A percentile compares a stretch with the other conserved stretches of the same genome.
Conservation (phyloP, 2,113 vertebrate genomes). For the Percopsis transmontana region DNA sequence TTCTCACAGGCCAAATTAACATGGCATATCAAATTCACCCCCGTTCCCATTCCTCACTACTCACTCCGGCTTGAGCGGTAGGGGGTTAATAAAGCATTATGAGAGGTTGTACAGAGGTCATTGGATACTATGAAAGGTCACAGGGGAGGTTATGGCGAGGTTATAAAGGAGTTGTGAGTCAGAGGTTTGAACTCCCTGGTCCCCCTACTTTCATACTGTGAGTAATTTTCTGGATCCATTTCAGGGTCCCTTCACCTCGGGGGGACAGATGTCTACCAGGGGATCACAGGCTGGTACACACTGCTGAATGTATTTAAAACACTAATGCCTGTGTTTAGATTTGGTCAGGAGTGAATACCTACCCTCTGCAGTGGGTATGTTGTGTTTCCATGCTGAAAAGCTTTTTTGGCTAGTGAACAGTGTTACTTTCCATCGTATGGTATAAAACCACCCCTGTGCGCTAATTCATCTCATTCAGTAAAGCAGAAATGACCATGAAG, state of each 20-base stretch:
- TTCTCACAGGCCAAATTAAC: slow-evolving; percentile 24
- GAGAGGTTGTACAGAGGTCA: slow-evolving; percentile 57
- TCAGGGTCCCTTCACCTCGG: slow-evolving; percentile 60
- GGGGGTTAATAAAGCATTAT: slow-evolving; percentile 45
- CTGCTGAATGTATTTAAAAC: slow-evolving; percentile 34
- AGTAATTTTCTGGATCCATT: slow-evolving; percentile 70
- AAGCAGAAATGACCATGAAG: neutral
- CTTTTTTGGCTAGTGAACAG: too few relatives aligned
- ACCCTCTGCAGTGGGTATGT: neutral
- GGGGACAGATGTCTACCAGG: slow-evolving; percentile 62
- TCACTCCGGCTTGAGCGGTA: slow-evolving; percentile 34
- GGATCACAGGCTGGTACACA: slow-evolving; percentile 44
- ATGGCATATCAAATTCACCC: slow-evolving; percentile 57
- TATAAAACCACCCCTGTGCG: too few relatives aligned
- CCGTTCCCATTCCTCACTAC: slow-evolving; percentile 29
- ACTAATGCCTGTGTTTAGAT: slow-evolving; percentile 12
- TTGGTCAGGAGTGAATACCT: neutral
- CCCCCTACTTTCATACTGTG: slow-evolving; percentile 40
- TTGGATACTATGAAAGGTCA: slow-evolving; percentile 51
- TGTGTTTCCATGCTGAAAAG: neutral
- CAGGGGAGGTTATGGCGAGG: slow-evolving; percentile 17
- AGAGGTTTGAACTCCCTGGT: slow-evolving; percentile 52
- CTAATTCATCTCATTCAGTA: neutral
- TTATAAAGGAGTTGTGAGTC: slow-evolving; percentile 52
- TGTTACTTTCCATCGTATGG: neutral